Base-by-base conservation (phyloP, 2,113 vertebrate species). In the Lanius collurio region DNA sequence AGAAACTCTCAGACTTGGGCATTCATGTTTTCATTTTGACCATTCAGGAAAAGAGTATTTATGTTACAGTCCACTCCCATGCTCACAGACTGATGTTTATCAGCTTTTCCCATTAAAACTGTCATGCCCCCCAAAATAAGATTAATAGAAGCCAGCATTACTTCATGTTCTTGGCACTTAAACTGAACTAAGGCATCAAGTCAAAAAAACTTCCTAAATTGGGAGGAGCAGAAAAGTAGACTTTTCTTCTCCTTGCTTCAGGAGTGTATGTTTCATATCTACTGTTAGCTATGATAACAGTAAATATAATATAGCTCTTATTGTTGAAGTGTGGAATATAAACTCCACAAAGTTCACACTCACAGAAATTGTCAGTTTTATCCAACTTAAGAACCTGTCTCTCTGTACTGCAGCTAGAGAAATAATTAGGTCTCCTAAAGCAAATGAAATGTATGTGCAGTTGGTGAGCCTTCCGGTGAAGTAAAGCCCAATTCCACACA, bases 71-170 rank as follows among this genome's bases (percentile, higher is more conserved):
- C 95, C 95, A 95, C 96, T 98, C 97, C 97, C 93, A 95, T 96
- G 97, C 97, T 97, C 93, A 71, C 91, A 97, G 97, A 97, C 97
- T 94, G 97, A 98, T 97, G 94, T 83, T 97, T 98, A 98, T 98
- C 98, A 96, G 97, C 95, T 97, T 97, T 96, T 96, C 96, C 97
- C 97, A 94, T 98, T 97, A 97, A 98, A 98, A 86, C 97, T 98
- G 97, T 97, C 97, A 96, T 94, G 94, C 97, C 94, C 85, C 59
- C 82, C 95, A 80, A 98, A 97, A 93, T 79, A 97, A 97, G 97
- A 98, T 97, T 96, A 97, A 98, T 92, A 97, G 97, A 97, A 97
- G 96, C 92, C 94, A 86, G 96, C 96, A 98, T 98, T 97, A 97
- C 97, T 94, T 97, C 87, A 78, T 94, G 95, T 96, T 97, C 97